Evolutionary conservation across 2,797 vertebrate species (phyloP), one percentile per base, ranked within the genome.

Genomic region (Sebastes wilsoni): DNA sequence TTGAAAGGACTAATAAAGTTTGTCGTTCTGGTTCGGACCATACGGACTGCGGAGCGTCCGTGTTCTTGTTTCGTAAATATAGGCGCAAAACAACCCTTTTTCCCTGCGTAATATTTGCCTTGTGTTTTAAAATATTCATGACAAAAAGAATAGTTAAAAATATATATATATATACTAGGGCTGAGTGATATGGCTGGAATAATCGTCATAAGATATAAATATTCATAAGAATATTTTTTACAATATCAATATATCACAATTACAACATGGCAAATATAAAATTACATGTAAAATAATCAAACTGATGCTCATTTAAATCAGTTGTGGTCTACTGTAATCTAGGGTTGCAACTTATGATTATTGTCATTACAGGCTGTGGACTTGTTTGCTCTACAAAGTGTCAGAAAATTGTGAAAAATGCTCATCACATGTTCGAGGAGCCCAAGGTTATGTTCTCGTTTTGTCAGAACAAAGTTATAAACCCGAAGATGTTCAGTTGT

Each of bases 41-140:
- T 46, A 8, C 14, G 1, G 0, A 46, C 14, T 46, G 18, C 14
- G 1, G 42, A 46, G 42, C 38, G 0, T 42, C 14, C 6, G 6
- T 42, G 38, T 16, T 42, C 14, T 16, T 42, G 38, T 42, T 42
- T 42, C 38, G 13, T 42, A 7, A 42, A 42, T 42, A 42, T 16
- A 42, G 38, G 14, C 6, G 5, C 38, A 42, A 42, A 0, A 16
- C 38, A 42, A 0, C 38, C 14, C 38, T 38, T 38, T 36, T 38
- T 38, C 5, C 1, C 36, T 38, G 0, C 2, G 13, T 38, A 38
- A 38, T 3, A 6, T 38, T 38, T 0, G 5, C 38, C 0, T 38
- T 38, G 5, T 38, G 38, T 38, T 14, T 38, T 14, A 38, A 36
- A 38, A 1, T 38, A 38, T 38, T 38, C 36, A 36, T 36, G 36